Base-by-base conservation (phyloP, 2,797 vertebrate genomes). In the Percopsis omiscomaycus region DNA sequence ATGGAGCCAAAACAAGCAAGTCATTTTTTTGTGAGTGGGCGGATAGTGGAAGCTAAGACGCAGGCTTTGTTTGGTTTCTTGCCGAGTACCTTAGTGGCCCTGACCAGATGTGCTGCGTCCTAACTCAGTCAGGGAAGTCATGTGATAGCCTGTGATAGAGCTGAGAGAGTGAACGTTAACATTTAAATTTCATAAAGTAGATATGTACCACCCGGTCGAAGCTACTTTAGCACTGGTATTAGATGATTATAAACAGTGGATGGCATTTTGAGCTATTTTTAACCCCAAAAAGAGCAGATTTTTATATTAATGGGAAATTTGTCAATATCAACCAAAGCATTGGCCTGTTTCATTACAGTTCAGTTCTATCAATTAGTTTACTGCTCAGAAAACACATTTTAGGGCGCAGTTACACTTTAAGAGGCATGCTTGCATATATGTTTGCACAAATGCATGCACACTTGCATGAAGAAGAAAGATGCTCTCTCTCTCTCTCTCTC, bases 51-150 rank as follows among this genome's bases (percentile, higher is more conserved):
- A 51, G 60, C 52, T 55, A 62, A 56, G 73, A 64, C 69, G 73
- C 69, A 71, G 55, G 62, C 73, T 77, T 77, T 61, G 69, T 83
- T 83, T 75, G 68, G 64, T 79, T 80, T 73, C 58, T 79, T 55
- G 12, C n/a, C 9, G 11, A 66, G 27, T 68, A 48, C 68, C 66
- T 70, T 61, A 74, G 71, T 66, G 59, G 67, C 69, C 85, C 65
- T 42, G 69, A 85, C 76, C 74, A 82, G 74, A 81, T 83, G 80
- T 79, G 73, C 57, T 3, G 29, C 16, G 70, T 81, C 66, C 77
- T 75, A 71, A 80, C 74, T 79, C 69, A 1, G 51, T 56, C n/a
- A 68, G 66, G 64, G 79, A 79, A 86, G 73, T 79, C 79, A 86
- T 84, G 77, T 65, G 77, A 84, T 29, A 56, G 71, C 73, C 61